These are phyloP conservation scores for Eleginops maclovinus DNA, from an alignment of 2,113 vertebrate genomes.

Conservation along the genomic window DNA sequence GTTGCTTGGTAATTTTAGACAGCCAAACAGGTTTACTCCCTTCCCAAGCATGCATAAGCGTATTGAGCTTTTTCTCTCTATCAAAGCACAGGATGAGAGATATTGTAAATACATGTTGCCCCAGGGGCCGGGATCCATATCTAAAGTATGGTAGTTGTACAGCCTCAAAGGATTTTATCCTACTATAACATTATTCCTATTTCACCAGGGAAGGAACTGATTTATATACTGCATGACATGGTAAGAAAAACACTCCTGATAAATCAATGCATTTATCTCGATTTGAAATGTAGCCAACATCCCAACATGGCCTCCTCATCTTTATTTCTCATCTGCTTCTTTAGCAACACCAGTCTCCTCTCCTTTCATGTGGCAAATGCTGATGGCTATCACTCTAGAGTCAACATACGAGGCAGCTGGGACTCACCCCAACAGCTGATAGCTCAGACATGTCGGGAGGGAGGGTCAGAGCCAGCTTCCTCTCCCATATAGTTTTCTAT, in stretches of 20 bases:
- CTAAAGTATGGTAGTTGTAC: conserved; percentile 51
- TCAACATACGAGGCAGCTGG: conserved; percentile 82
- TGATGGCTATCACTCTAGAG: conserved; percentile 81
- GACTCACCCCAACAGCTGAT: conserved; percentile 81
- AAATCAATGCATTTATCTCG: conserved; percentile 64
- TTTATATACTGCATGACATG: conserved; percentile 61
- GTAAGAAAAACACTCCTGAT: conserved; percentile 57
- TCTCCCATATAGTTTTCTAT: conserved; percentile 31
- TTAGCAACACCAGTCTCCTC: conserved; percentile 68
- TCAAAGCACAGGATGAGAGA: conserved; percentile 72
- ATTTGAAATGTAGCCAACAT: conserved; percentile 63
- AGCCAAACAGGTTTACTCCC: conserved; percentile 71
- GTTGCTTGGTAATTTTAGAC: conserved; percentile 73
- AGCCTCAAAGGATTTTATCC: conserved; percentile 66
- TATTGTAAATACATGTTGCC: conserved; percentile 63
- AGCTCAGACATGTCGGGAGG: conserved; percentile 68
- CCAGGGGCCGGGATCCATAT: conserved; percentile 25
- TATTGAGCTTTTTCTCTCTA: conserved; percentile 65
- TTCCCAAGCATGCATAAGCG: conserved; percentile 62
- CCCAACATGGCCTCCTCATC: conserved; percentile 56
- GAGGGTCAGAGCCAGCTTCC: conserved; percentile 52
- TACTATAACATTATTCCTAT: conserved; percentile 53
- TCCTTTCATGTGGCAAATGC: conserved; percentile 82
- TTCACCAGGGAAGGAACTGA: conserved; percentile 64
- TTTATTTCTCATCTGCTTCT: conserved; percentile 69